Base-by-base conservation (phyloP, 2,113 vertebrate species). In the Forbesichthys agassizii region DNA sequence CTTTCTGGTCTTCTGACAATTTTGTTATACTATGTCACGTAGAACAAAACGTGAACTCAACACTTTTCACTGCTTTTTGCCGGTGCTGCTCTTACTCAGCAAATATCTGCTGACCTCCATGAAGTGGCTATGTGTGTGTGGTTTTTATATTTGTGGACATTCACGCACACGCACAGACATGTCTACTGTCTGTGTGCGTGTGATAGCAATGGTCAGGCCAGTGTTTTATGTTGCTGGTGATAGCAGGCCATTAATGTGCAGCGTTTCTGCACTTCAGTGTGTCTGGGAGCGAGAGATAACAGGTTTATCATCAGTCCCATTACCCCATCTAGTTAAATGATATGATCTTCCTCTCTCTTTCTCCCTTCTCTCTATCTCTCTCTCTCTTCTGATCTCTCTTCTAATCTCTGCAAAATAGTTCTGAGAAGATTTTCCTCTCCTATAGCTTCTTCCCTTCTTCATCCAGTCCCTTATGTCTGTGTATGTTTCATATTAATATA, bases 261-360 rank as follows among this genome's bases (percentile, higher is more conserved):
- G 53, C 20, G 14, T 53, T 9, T 68, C 71, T 71, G 66, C 74
- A 75, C 9, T 16, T 59, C 7, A 55, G 69, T 65, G 79, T 48
- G 77, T 77, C 87, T 90, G 84, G 48, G 58, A 79, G 70, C 16
- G 11, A 10, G 56, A 68, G 89, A 89, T 88, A 90, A 79, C 84
- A 53, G 81, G 57, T 83, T 85, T 80, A 85, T 88, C 82, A 78
- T 62, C 81, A 46, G 65, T 82, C 83, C 75, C 64, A 77, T 81
- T 78, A 49, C 63, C 53, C 68, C 57, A 76, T 84, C 71, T 81
- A 77, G 82, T 88, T 86, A 86, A 85, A 87, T 83, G 86, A 87
- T 86, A 60, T 53, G 54, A 87, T 88, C 86, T 75, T 75, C 66
- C 68, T 66, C 61, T 55, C 13, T 64, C 69, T 67, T 33, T 78